Evolutionary conservation across 2,797 vertebrate species (phyloP).

Genomic region (Xyrichtys novacula): DNA sequence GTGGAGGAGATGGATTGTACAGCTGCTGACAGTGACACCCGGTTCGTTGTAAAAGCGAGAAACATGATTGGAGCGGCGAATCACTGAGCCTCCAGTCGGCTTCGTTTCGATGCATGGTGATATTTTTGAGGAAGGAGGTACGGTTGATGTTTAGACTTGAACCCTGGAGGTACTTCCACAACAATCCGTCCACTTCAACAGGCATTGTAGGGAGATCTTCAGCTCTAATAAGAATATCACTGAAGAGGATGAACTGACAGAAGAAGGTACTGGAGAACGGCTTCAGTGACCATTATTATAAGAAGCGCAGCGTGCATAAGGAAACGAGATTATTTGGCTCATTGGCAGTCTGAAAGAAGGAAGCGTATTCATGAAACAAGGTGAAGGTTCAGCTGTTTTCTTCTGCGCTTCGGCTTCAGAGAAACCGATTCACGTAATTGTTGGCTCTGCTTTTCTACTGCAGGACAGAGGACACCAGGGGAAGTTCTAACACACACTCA

Average conservation of each 20-base stretch:
- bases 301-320: slow-evolving; percentile 15
- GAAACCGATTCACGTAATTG: slow-evolving; percentile 62
- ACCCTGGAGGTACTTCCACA: no score
- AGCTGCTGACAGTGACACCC: no score
- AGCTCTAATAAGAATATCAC: slow-evolving; percentile 24
- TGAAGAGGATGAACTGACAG: slow-evolving; percentile 16
- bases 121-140: no score
- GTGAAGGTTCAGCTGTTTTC: slow-evolving; percentile 45
- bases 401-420: slow-evolving; percentile 26
- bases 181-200: slow-evolving; percentile 8
- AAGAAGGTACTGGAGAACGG: not conserved
- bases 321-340: slow-evolving; percentile 37
- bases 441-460: slow-evolving; percentile 51
- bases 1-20: no score
- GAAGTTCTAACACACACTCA: slow-evolving; percentile 11
- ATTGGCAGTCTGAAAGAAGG: slow-evolving; percentile 39
- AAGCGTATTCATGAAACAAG: slow-evolving; percentile 31
- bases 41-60: no score
- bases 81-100: no score
- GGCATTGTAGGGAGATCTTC: slow-evolving; percentile 6
- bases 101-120: no score
- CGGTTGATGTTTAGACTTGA: no score
- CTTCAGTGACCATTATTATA: slow-evolving; percentile 18
- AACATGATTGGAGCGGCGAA: no score
- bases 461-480: slow-evolving; percentile 38